Conservation (phyloP, 1,140 invertebrate genomes). For the Apis dorsata region DNA sequence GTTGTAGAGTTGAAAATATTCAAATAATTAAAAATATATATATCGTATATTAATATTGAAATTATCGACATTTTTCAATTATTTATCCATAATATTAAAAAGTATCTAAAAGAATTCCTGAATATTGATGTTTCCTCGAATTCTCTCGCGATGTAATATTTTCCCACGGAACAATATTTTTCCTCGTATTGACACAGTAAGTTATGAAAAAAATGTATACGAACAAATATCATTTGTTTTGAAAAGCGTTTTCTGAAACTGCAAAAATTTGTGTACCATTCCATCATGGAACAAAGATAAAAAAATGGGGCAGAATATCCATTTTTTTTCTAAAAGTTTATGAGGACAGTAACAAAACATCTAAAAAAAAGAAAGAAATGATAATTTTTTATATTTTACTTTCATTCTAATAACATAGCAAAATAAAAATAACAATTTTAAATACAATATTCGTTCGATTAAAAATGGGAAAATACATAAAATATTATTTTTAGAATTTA, state of each 20-base stretch:
- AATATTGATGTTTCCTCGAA: neutral
- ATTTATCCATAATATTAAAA: neutral
- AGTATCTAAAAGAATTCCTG: neutral
- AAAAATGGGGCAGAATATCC: neutral
- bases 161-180: neutral
- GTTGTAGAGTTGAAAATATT: too few species aligned
- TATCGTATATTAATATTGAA: too few species aligned
- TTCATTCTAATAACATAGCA: too few species aligned
- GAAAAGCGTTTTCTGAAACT: neutral
- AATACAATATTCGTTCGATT: too few species aligned
- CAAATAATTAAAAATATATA: too few species aligned
- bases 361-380: neutral
- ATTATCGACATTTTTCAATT: too few species aligned
- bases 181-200: neutral
- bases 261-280: neutral
- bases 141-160: neutral
- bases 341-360: neutral
- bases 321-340: neutral
- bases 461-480: too few species aligned
- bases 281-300: neutral
- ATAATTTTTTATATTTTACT: too few species aligned
- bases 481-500: too few species aligned
- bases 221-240: neutral
- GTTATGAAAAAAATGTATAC: neutral
- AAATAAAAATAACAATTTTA: too few species aligned